A percentile compares a stretch with the other conserved stretches of the same genome.
Evolutionary conservation across 1,140 invertebrate genomes (phyloP).

Genomic region (Platyura marginata): DNA sequence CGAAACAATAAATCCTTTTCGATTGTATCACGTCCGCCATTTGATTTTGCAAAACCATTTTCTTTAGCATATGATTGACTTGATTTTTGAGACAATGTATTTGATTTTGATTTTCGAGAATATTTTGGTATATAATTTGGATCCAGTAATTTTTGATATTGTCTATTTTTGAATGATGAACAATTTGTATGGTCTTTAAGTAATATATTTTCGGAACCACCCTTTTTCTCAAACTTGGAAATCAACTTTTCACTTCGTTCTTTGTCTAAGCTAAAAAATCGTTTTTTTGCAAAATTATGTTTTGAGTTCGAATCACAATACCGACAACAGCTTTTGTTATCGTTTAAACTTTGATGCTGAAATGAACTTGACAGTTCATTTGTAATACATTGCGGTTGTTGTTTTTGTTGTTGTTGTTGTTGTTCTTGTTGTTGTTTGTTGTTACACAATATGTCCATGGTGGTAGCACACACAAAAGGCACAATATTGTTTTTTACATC

Average conservation of each 20-base stretch:
- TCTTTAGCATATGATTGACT: background rate
- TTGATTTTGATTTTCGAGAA: no score
- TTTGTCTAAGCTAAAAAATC: constrained; percentile 3
- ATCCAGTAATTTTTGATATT: background rate
- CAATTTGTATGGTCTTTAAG: constrained; percentile 1
- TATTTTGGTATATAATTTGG: no score
- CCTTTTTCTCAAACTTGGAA: background rate
- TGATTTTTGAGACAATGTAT: background rate
- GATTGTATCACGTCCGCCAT: background rate
- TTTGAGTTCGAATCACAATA: background rate
- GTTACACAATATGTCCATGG: background rate
- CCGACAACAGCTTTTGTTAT: background rate
- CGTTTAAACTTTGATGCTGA: background rate
- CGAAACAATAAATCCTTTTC: background rate
- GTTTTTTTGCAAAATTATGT: background rate
- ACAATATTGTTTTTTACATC: background rate
- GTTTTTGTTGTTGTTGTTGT: background rate
- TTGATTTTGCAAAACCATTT: background rate
- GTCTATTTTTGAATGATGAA: background rate
- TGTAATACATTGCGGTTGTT: background rate
- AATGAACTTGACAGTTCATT: background rate
- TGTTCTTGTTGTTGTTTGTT: background rate
- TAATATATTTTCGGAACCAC: constrained; percentile 2
- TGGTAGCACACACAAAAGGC: background rate
- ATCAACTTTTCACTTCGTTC: background rate